Evolutionary conservation across 2,888 invertebrate species (phyloP), one percentile per base, ranked within the genome.

Genomic region (Merodon equestris): DNA sequence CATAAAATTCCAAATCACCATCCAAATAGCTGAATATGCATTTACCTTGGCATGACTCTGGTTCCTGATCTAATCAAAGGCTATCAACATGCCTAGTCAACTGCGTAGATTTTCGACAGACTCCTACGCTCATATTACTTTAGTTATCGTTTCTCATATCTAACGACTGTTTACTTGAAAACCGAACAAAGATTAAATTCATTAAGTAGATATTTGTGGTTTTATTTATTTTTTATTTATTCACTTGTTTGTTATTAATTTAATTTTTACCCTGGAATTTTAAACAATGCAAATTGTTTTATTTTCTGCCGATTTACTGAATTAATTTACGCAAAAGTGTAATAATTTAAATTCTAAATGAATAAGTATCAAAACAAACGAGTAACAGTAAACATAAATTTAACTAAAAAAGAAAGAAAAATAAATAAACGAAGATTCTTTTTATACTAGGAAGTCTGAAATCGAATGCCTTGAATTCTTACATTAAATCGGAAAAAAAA

Each of bases 401-500:
- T 27, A 27, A 7, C n/a, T n/a, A 27, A 56, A 10, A 44, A 58
- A 51, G n/a, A 42, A 17, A 48, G 36, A 34, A 42, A 57, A 53
- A 51, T 27, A 13, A 64, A 34, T 18, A 13, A 38, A 57, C 13
- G 50, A 64, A 9, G 40, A 63, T 77, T 73, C 17, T 77, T 72
- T 67, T 68, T 61, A 27, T 45, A 77, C 77, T 63, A 74, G 58
- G 63, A 79, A 79, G 73, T 79, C 77, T 79, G 77, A 79, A 58
- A 79, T 68, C 48, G 68, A 79, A 73, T 79, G 77, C 77, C 77
- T 79, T 79, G 66, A 67, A 77, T 63, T 61, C 45, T 58, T 58
- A 64, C 58, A 18, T 48, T 57, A 57, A 73, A 67, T 40, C 27
- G 3, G 27, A 27, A 27, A 27, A 27, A 27, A n/a, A n/a, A n/a